Conservation (phyloP, 2,888 invertebrate genomes). For the Cryptus viduatorius region DNA sequence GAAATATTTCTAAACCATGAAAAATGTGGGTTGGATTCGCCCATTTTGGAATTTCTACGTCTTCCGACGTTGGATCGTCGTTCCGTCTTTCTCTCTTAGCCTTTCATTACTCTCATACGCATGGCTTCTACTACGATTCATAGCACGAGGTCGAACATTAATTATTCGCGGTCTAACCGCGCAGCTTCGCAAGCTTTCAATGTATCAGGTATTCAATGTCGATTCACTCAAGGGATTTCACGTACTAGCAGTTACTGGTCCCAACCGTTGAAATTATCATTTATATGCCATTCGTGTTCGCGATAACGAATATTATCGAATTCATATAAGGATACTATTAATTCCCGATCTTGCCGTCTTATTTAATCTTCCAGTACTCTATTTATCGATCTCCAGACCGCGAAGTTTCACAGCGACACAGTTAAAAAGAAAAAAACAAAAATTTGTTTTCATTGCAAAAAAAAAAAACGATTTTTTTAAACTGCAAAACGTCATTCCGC, state of each 20-base stretch:
- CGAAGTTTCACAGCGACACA: too few relatives aligned
- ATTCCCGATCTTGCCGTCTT: background rate
- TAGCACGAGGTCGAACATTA: conserved; percentile 22
- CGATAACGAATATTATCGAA: background rate
- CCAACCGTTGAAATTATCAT: conserved; percentile 17
- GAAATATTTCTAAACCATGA: too few relatives aligned
- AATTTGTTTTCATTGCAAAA: too few relatives aligned
- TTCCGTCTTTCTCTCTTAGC: background rate
- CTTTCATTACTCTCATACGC: background rate
- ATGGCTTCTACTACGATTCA: conserved; percentile 23
- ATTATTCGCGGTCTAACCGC: conserved; percentile 37
- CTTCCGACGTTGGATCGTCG: conserved; percentile 21
- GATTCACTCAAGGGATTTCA: conserved; percentile 23
- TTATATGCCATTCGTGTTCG: background rate
- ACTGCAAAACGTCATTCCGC: too few relatives aligned
- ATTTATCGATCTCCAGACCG: background rate
- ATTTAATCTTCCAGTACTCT: background rate
- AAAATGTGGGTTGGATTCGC: too few relatives aligned
- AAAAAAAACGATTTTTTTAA: too few relatives aligned
- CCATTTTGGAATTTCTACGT: background rate
- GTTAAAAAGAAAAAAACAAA: too few relatives aligned
- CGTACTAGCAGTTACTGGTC: conserved; percentile 1
- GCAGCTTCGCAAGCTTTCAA: conserved; percentile 5
- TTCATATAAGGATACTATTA: background rate
- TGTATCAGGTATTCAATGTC: conserved; percentile 17